These are phyloP conservation scores for Pygocentrus nattereri DNA, from an alignment of 2,797 vertebrate species.

Conservation along the genomic window DNA sequence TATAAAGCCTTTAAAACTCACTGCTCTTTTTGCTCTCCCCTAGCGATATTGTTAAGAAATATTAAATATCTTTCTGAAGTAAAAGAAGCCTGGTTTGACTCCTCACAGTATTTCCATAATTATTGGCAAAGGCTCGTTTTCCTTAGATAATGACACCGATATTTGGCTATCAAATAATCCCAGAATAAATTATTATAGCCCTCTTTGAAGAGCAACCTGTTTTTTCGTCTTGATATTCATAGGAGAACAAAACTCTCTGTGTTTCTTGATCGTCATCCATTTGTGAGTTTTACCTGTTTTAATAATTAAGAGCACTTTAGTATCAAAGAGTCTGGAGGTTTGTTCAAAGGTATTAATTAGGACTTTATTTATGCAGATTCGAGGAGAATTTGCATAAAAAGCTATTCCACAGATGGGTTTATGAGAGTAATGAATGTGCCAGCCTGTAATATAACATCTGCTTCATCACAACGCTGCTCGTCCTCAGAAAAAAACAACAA, in stretches of 20 bases:
- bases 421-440: constrained; percentile 85
- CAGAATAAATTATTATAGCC: constrained; percentile 6
- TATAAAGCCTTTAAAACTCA: background rate
- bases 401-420: constrained; percentile 87
- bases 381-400: constrained; percentile 85
- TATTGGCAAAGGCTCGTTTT: constrained; percentile 1
- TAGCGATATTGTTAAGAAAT: background rate
- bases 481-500: constrained; percentile 60
- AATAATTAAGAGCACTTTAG: constrained; percentile 79
- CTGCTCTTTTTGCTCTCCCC: background rate
- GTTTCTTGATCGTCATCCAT: constrained; percentile 65
- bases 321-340: constrained; percentile 80
- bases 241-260: constrained; percentile 59
- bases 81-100: background rate
- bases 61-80: background rate
- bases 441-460: constrained; percentile 86
- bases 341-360: constrained; percentile 85
- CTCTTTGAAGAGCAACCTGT: constrained; percentile 31
- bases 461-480: constrained; percentile 83
- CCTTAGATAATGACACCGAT: constrained; percentile 12
- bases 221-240: constrained; percentile 15
- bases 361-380: constrained; percentile 88
- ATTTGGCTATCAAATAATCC: constrained; percentile 6
- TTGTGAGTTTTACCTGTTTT: constrained; percentile 76
- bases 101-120: background rate